A percentile compares a stretch with the other conserved stretches of the same genome.
These are phyloP conservation scores for Hoplodrina blanda DNA, from an alignment of 2,888 invertebrate species.

Conservation along the genomic window DNA sequence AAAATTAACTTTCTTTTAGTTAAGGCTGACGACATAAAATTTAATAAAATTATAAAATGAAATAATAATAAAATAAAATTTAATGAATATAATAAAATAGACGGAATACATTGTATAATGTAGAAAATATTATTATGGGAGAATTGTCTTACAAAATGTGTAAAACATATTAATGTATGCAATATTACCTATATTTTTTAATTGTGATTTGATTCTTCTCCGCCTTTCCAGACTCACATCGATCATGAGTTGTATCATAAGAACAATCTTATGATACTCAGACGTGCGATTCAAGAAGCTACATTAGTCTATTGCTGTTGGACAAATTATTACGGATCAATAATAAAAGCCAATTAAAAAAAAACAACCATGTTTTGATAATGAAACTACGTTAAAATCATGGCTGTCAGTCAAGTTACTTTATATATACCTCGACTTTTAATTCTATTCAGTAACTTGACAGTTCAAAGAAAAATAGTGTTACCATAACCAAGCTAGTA, in stretches of 20 bases:
- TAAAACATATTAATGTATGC: background rate
- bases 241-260: constrained; percentile 30
- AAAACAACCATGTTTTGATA: background rate
- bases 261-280: constrained; percentile 29
- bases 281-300: constrained; percentile 10
- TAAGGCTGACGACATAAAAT: constrained; percentile 27
- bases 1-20: background rate
- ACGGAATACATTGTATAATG: constrained; percentile 6
- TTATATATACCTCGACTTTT: too few relatives aligned
- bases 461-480: too few relatives aligned
- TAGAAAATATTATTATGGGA: background rate
- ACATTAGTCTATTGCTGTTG: constrained; percentile 15
- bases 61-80: too few relatives aligned
- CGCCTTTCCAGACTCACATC: constrained; percentile 5
- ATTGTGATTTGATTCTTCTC: background rate
- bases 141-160: constrained; percentile 16
- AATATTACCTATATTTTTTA: too few relatives aligned
- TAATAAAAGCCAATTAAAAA: constrained; percentile 37
- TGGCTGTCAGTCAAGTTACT: background rate
- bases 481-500: too few relatives aligned
- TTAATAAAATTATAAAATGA: too few relatives aligned
- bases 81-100: constrained; percentile 20
- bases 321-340: constrained; percentile 28
- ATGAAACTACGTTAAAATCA: constrained; percentile 3
- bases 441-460: too few relatives aligned